Evolutionary conservation across 2,797 vertebrate genomes (phyloP).

Genomic region (Xenopus petersii): DNA sequence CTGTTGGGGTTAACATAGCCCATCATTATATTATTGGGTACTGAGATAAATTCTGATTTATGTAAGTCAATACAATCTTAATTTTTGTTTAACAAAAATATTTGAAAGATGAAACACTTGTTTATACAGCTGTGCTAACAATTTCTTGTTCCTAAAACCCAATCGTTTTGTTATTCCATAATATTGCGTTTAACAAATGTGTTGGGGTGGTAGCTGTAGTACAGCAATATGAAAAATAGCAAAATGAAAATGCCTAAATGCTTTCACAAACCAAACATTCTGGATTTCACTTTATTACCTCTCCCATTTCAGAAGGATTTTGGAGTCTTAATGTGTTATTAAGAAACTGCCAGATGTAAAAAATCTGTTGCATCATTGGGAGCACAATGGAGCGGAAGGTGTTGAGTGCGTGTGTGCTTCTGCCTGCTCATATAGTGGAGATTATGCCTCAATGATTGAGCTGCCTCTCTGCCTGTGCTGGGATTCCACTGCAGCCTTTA

Average conservation of each 20-base stretch:
- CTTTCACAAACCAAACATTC: conserved; percentile 1
- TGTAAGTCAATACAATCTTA: no score
- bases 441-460: conserved; percentile 72
- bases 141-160: no score
- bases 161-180: no score
- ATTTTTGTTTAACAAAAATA: no score
- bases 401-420: conserved; percentile 11
- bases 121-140: no score
- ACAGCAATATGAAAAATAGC: not conserved
- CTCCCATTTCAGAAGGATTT: conserved; percentile 3
- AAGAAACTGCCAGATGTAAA: conserved; percentile 23
- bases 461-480: conserved; percentile 81
- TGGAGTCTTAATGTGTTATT: not conserved
- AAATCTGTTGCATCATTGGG: conserved; percentile 52
- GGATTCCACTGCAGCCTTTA: conserved; percentile 94
- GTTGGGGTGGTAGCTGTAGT: no score
- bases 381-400: conserved; percentile 27
- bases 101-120: no score
- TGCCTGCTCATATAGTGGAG: conserved; percentile 45
- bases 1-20: no score
- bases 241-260: not conserved
- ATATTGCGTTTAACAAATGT: no score
- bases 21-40: no score
- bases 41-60: no score
- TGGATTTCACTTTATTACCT: not conserved